A percentile compares a stretch with the other conserved stretches of the same genome.
These are phyloP conservation scores for Diorhabda carinulata DNA, from an alignment of 1,140 invertebrate species.

Conservation along the genomic window DNA sequence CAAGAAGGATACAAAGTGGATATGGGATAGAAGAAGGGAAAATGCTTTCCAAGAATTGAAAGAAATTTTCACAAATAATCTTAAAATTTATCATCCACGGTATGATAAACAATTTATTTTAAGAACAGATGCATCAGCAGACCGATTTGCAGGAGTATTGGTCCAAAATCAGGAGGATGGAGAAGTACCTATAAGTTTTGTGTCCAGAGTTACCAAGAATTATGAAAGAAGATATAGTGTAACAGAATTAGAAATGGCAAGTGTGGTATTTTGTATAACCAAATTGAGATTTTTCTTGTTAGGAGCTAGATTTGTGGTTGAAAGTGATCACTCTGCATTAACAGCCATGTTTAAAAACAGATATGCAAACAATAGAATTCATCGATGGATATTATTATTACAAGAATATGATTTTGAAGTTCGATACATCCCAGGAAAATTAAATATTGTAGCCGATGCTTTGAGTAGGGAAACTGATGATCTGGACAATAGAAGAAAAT, in stretches of 20 bases:
- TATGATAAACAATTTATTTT: slow-evolving; percentile 4
- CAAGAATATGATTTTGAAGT: slow-evolving; percentile 9
- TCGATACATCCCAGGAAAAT: background rate
- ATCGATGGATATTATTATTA: background rate
- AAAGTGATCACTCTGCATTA: background rate
- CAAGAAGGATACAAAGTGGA: slow-evolving; percentile 19
- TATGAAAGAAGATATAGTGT: background rate
- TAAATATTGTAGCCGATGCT: background rate
- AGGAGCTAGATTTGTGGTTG: background rate
- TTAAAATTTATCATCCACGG: slow-evolving; percentile 5
- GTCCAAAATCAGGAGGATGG: background rate
- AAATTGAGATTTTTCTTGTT: slow-evolving; percentile 6
- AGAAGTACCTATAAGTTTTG: background rate
- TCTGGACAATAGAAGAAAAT: background rate
- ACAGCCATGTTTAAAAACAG: background rate
- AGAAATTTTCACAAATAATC: slow-evolving; percentile 3
- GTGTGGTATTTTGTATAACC: slow-evolving; percentile 1
- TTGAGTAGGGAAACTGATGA: background rate
- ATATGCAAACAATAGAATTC: background rate
- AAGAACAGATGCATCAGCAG: slow-evolving; percentile 3
- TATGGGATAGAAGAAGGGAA: background rate
- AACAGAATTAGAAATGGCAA: slow-evolving; percentile 4
- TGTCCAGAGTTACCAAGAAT: background rate
- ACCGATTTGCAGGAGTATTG: slow-evolving; percentile 3
- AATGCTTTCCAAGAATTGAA: background rate